phyloP scores from a whole-genome alignment of 2,797 vertebrate genomes.

The Melopsittacus undulatus region DNA sequence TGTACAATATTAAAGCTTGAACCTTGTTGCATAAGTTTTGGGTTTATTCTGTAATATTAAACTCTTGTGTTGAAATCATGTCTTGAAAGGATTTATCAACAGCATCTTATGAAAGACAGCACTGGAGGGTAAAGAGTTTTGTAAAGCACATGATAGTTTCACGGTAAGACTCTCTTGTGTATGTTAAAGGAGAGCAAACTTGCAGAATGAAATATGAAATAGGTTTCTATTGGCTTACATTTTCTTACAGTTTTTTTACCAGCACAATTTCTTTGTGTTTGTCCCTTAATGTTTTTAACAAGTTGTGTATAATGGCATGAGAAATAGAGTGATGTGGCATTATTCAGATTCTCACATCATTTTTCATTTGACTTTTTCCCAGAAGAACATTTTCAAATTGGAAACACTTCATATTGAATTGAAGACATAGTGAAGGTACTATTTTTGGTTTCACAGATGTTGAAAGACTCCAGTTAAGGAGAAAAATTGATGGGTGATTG shows the following conservation, averaged over 20 bases:
- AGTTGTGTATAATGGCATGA: constrained; percentile 74
- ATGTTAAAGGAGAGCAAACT: not conserved
- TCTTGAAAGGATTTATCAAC: not conserved
- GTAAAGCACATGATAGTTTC: not conserved
- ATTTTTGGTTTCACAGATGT: not conserved
- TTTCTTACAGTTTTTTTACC: not conserved
- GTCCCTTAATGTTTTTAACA: not conserved
- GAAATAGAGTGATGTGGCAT: constrained; percentile 65
- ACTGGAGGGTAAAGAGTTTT: not conserved
- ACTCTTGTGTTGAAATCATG: not conserved
- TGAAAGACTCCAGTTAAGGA: not conserved
- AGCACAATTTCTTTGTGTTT: not conserved
- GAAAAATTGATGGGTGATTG: not conserved
- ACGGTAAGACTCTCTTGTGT: not conserved
- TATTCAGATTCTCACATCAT: constrained; percentile 72
- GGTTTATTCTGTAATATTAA: not conserved
- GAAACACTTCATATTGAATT: constrained; percentile 2
- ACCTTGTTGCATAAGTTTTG: not conserved
- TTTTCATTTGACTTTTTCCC: constrained; percentile 69
- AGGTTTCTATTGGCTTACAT: not conserved
- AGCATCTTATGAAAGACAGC: not conserved
- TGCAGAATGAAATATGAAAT: not conserved
- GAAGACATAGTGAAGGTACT: not conserved
- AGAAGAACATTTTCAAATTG: constrained; percentile 36
- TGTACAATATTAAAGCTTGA: not conserved